phyloP scores from a whole-genome alignment of 2,888 invertebrate genomes.

The Lamellibrachia satsuma region DNA sequence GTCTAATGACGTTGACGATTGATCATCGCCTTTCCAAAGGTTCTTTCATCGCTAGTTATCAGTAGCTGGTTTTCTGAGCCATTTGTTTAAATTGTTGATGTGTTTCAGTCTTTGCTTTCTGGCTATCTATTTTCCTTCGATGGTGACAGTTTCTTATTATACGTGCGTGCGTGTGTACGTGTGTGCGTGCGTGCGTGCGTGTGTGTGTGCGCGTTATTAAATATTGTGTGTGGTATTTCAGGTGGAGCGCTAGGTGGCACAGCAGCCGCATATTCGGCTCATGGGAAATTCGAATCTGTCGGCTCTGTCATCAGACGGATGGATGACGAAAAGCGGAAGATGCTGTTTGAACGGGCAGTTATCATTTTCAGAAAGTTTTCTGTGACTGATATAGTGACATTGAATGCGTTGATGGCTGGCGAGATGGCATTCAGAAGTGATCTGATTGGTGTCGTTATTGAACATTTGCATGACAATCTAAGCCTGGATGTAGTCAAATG shows the following conservation, averaged over 20 bases:
- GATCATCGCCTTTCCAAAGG: no score
- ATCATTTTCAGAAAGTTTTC: not conserved
- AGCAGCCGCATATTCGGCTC: not conserved
- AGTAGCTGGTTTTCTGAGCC: no score
- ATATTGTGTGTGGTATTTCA: not conserved
- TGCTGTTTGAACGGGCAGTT: not conserved
- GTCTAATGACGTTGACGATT: no score
- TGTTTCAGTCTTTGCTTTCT: no score
- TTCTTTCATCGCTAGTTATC: no score
- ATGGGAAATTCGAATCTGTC: not conserved
- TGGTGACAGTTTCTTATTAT: no score
- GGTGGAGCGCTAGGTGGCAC: not conserved
- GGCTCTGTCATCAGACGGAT: constrained; percentile 6
- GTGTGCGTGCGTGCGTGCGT: no score
- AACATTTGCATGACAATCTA: not conserved
- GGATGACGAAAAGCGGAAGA: not conserved
- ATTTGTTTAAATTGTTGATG: no score
- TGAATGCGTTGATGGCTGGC: not conserved
- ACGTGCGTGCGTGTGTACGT: no score
- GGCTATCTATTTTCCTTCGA: no score
- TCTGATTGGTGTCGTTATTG: not conserved
- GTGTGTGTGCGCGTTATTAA: not conserved
- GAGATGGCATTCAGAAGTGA: not conserved
- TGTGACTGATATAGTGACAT: not conserved
- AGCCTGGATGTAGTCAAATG: not conserved